Evolutionary conservation across 2,797 vertebrate species (phyloP), one percentile per base, ranked within the genome.

Genomic region (Orestias chungarensis): DNA sequence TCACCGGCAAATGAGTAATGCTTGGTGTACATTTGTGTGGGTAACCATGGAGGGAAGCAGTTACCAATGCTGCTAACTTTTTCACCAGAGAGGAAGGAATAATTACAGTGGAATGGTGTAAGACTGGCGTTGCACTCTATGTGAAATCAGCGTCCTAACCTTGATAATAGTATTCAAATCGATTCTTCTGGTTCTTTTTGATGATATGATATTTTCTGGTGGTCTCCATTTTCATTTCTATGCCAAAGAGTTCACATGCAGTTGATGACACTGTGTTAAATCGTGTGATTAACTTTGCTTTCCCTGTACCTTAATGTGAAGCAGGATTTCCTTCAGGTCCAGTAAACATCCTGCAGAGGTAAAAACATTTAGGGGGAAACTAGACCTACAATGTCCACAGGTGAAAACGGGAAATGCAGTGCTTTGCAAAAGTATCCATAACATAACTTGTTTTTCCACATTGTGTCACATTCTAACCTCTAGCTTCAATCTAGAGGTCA

Each of bases 171-270:
- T 23, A 42, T 42, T 62, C 59, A 42, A 1, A 7, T 57, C 1
- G 42, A 38, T 55, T 57, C 40, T 47, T 59, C n/a, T 57, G 9
- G n/a, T n/a, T 1, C n/a, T n/a, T 52, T 68, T 49, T 78, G 35
- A 0, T 50, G 54, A 62, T 47, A 10, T 44, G 25, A 40, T 59
- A 64, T 72, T 72, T 69, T 40, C 40, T 49, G 31, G 12, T 33
- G 17, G 59, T 47, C 1, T 62, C 14, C 2, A 23, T 50, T 25
- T 14, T 3, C 9, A 7, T 55, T 27, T 66, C 29, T 40, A 42
- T n/a, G 8, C 35, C 35, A 62, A 52, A 14, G 50, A 52, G 50
- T 25, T 52, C 10, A 10, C 50, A 52, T 25, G 23, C 15, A 15
- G 14, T 40, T n/a, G 35, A 12, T 15, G 35, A 15, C 0, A 0